Evolutionary conservation across 2,888 invertebrate species (phyloP), one percentile per base, ranked within the genome.

Genomic region (Agrotis segetum): DNA sequence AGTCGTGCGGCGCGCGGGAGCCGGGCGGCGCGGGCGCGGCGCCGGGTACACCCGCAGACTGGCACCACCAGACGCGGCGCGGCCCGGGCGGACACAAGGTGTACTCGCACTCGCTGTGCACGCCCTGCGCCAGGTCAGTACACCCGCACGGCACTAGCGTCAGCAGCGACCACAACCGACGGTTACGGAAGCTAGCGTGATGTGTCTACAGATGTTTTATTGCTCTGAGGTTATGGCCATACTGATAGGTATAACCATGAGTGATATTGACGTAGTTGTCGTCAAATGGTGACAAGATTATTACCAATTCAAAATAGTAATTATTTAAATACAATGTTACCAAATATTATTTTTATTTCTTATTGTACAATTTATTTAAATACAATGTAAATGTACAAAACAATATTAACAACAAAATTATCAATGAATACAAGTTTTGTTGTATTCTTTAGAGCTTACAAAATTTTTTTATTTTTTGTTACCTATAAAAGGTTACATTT

Each of bases 111-210:
- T 97, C 97, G 91, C 95, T 98, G 46, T 98, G 98, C 93, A 97
- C 97, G 85, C 97, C 97, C 49, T 97, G 97, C 91, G 97, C 97
- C 85, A 97, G 97, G 97, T 97, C 96, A 96, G 92, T 92, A 85
- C 81, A 3, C 46, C 14, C 2, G 40, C 11, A 21, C 64, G 1
- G 1, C 46, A 6, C 5, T 46, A 5, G 16, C 46, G 46, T 14
- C 16, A 46, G 16, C 46, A 5, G 16, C 47, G 17, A 6, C 6
- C 47, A 6, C 47, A 6, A 0, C 47, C 16, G 47, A 3, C 17
- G 24, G 24, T 11, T n/a, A 11, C 16, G 11, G 52, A 58, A 46
- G 40, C 65, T 16, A 44, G n/a, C 16, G n/a, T 64, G 14, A 46
- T 44, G n/a, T 29, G 16, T 40, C 34, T 44, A 3, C 16, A 40